phyloP scores from a whole-genome alignment of 2,113 vertebrate species.

The Zapus hudsonius region DNA sequence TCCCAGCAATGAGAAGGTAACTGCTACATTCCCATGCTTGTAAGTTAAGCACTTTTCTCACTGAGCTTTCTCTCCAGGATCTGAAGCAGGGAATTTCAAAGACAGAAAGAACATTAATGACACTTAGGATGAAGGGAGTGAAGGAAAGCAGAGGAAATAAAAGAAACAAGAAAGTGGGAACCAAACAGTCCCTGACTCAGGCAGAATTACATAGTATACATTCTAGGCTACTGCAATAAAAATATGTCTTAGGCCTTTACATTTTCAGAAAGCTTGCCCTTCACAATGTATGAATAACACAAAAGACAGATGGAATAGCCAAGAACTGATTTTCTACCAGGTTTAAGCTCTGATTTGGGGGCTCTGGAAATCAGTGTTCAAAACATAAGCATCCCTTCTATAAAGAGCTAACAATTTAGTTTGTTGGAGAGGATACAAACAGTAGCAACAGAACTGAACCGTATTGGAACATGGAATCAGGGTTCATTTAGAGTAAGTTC shows the following conservation, averaged over 20 bases:
- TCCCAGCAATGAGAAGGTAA: no score
- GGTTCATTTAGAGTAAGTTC: not conserved
- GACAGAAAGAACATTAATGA: not conserved
- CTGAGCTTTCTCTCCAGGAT: no score
- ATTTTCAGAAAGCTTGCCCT: not conserved
- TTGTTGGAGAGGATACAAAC: not conserved
- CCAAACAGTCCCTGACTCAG: not conserved
- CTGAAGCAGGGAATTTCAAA: constrained; percentile 20
- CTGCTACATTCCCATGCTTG: no score
- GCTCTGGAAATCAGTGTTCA: not conserved
- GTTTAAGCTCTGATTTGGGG: not conserved
- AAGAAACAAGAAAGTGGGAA: not conserved
- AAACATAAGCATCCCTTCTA: not conserved
- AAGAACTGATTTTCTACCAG: not conserved
- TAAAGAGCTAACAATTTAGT: not conserved
- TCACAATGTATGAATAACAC: not conserved
- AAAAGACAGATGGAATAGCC: constrained; percentile 9
- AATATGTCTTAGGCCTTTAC: no score
- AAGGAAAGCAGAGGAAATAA: not conserved
- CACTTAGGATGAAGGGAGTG: not conserved
- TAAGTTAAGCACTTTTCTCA: no score
- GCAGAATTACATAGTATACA: not conserved
- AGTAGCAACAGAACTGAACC: not conserved
- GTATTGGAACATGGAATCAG: not conserved
- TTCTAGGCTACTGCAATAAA: not conserved